phyloP scores from a whole-genome alignment of 23 tunicate genomes.

The Oikopleura dioica region DNA sequence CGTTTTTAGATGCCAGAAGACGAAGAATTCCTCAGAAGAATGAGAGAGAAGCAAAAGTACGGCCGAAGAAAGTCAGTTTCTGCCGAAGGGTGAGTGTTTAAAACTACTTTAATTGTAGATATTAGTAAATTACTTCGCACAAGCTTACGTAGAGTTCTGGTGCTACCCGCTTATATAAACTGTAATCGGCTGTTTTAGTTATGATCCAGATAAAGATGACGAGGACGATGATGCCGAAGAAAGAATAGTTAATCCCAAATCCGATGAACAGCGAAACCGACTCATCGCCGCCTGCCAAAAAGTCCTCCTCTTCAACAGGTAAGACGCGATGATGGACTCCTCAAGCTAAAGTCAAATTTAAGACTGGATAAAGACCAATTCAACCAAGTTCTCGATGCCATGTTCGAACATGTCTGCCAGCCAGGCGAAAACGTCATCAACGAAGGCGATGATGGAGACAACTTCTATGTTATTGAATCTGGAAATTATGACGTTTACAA shows the following conservation, averaged over 20 bases:
- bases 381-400: slow-evolving; percentile 64
- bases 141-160: no score
- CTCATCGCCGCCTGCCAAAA: slow-evolving; percentile 28
- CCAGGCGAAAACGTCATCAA: slow-evolving; percentile 84
- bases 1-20: slow-evolving; percentile 6
- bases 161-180: no score
- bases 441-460: slow-evolving; percentile 96
- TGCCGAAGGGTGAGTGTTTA: slow-evolving; percentile 61
- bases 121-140: no score
- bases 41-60: slow-evolving; percentile 8
- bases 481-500: no score
- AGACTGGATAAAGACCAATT: no score
- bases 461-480: slow-evolving; percentile 83
- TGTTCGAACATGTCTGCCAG: slow-evolving; percentile 47
- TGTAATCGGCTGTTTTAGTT: no score
- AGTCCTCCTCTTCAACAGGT: slow-evolving; percentile 45
- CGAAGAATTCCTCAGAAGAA: not conserved
- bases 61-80: slow-evolving; percentile 22
- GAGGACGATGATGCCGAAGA: slow-evolving; percentile 47
- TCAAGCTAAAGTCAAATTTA: no score
- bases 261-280: slow-evolving; percentile 59
- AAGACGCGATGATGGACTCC: slow-evolving; percentile 29
- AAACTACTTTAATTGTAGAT: no score
- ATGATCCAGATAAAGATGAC: slow-evolving; percentile 33
- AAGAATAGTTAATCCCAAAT: slow-evolving; percentile 55